phyloP scores from a whole-genome alignment of 2,797 vertebrate species.

The Microchirus variegatus region DNA sequence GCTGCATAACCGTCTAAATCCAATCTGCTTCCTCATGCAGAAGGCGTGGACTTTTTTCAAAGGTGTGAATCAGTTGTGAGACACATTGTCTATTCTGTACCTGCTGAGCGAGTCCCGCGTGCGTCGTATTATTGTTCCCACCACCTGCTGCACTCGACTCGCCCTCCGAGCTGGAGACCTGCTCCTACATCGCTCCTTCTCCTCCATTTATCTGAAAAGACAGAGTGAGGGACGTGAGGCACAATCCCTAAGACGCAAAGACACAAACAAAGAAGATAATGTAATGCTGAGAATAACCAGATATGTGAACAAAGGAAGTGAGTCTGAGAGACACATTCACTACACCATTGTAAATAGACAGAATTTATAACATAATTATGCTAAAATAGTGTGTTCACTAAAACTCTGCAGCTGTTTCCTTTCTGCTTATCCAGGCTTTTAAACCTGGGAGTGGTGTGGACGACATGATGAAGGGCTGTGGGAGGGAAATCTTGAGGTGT shows the following conservation, averaged over 20 bases:
- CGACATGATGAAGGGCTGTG: slow-evolving; percentile 25
- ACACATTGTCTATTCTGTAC: slow-evolving; percentile 69
- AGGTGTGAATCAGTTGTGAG: neutral
- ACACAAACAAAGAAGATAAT: slow-evolving; percentile 37
- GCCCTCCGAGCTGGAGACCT: slow-evolving; percentile 88
- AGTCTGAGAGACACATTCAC: slow-evolving; percentile 17
- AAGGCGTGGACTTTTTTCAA: neutral
- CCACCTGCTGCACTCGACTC: slow-evolving; percentile 94
- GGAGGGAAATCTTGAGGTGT: slow-evolving; percentile 41
- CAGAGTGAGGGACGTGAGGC: slow-evolving; percentile 19
- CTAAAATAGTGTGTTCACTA: slow-evolving; percentile 15
- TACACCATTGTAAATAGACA: slow-evolving; percentile 18
- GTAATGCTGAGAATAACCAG: slow-evolving; percentile 63
- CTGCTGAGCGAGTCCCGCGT: slow-evolving; percentile 89
- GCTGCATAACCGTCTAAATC: slow-evolving; percentile 7
- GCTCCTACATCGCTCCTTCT: slow-evolving; percentile 88
- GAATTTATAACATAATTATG: slow-evolving; percentile 19
- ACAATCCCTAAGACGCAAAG: neutral
- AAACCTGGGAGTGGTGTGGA: slow-evolving; percentile 24
- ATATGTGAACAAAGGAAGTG: slow-evolving; percentile 32
- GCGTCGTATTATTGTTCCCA: slow-evolving; percentile 94
- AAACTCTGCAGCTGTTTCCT: slow-evolving; percentile 37
- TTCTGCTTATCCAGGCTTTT: slow-evolving; percentile 58
- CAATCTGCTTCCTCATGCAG: neutral
- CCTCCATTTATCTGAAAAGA: slow-evolving; percentile 83